A percentile compares a stretch with the other conserved stretches of the same genome.
phyloP scores from a whole-genome alignment of 2,888 invertebrate species.

The Margaritifera margaritifera region DNA sequence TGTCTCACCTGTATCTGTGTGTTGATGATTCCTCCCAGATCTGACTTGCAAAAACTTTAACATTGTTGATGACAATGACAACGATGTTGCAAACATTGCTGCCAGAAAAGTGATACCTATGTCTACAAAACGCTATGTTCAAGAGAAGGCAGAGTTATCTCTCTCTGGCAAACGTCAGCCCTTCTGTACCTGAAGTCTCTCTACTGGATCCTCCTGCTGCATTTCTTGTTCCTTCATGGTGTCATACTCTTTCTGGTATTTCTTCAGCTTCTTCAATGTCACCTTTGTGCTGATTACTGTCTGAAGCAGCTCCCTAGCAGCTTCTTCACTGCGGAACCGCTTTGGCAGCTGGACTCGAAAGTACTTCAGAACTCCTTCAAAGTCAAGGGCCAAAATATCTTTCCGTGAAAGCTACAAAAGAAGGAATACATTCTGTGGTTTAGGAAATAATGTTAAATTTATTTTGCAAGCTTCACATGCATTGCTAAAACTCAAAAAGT shows the following conservation, averaged over 20 bases:
- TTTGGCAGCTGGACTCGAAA: slow-evolving; percentile 98
- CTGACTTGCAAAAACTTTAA: too few species aligned
- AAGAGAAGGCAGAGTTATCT: too few species aligned
- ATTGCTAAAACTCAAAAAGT: too few species aligned
- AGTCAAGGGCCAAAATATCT: slow-evolving; percentile 93
- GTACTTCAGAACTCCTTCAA: slow-evolving; percentile 97
- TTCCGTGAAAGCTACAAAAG: slow-evolving; percentile 79
- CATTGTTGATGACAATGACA: too few species aligned
- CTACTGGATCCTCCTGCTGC: slow-evolving; percentile 74
- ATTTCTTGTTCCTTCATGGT: slow-evolving; percentile 79
- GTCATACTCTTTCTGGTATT: slow-evolving; percentile 93
- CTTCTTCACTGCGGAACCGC: slow-evolving; percentile 92
- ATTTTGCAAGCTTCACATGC: too few species aligned
- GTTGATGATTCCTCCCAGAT: too few species aligned
- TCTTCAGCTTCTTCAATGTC: slow-evolving; percentile 83
- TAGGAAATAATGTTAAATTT: too few species aligned
- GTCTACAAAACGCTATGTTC: too few species aligned
- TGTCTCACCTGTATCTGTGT: too few species aligned
- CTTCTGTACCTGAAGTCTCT: slow-evolving; percentile 72
- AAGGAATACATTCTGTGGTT: neutral
- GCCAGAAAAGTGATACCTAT: neutral
- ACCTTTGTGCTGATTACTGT: slow-evolving; percentile 80
- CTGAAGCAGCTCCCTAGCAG: slow-evolving; percentile 90
- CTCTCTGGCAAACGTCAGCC: too few species aligned
- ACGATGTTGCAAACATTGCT: too few species aligned